Evolutionary conservation across 2,113 vertebrate species (phyloP).

Genomic region (Anguilla rostrata): DNA sequence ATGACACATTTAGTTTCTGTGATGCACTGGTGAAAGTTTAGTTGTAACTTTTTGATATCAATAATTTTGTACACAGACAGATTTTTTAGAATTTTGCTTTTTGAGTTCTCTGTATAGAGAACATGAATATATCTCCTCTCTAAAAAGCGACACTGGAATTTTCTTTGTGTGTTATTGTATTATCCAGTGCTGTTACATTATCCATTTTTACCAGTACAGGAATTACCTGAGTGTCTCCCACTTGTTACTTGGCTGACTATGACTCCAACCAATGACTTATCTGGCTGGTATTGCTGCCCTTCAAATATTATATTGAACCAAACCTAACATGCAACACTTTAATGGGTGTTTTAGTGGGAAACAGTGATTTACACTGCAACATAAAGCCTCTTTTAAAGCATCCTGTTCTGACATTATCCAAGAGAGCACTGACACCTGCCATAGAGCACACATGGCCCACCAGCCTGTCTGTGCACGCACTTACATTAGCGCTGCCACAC

Average conservation of each 20-base stretch:
- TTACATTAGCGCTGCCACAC: slow-evolving; percentile 29
- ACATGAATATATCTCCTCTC: too few relatives aligned
- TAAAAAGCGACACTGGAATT: too few relatives aligned
- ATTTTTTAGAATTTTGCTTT: too few relatives aligned
- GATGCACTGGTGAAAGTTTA: too few relatives aligned
- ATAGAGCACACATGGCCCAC: slow-evolving; percentile 3
- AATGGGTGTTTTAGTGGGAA: slow-evolving; percentile 11
- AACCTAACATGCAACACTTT: background rate
- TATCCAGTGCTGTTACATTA: too few relatives aligned
- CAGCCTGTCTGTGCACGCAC: background rate
- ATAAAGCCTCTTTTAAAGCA: slow-evolving; percentile 14
- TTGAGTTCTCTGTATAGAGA: too few relatives aligned
- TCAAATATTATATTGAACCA: background rate
- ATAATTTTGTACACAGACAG: too few relatives aligned
- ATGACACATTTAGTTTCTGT: too few relatives aligned
- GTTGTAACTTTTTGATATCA: too few relatives aligned
- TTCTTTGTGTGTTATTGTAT: too few relatives aligned
- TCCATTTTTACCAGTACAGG: background rate
- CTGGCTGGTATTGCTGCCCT: background rate
- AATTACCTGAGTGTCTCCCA: background rate
- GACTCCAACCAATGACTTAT: background rate
- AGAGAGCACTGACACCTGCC: slow-evolving; percentile 12
- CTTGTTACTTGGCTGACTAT: background rate
- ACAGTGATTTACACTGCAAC: background rate
- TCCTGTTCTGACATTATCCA: slow-evolving; percentile 17